Evolutionary conservation across 2,113 vertebrate genomes (phyloP).

Genomic region (Phalacrocorax brasilianus): DNA sequence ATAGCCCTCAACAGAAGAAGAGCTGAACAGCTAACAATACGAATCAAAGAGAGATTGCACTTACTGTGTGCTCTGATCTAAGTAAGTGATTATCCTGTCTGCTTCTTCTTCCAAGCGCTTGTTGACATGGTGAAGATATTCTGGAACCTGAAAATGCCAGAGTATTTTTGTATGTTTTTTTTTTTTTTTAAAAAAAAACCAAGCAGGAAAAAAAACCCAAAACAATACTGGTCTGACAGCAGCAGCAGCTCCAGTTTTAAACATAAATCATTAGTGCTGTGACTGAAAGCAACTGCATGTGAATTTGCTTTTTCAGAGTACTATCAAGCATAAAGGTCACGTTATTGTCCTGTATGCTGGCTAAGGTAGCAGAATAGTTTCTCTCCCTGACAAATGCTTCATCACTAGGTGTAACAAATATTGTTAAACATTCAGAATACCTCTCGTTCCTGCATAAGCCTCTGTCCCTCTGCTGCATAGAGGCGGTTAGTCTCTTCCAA

Average conservation of each 20-base stretch:
- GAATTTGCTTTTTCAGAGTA: not conserved
- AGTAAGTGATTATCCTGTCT: slow-evolving; percentile 96
- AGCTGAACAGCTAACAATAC: not conserved
- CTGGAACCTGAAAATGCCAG: slow-evolving; percentile 85
- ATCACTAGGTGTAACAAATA: not conserved
- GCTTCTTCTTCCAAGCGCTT: slow-evolving; percentile 98
- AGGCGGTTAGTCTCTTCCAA: slow-evolving; percentile 97
- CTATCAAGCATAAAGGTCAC: not conserved
- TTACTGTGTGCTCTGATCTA: slow-evolving; percentile 99
- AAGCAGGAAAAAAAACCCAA: not conserved
- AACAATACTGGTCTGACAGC: not conserved
- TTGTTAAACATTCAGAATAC: slow-evolving; percentile 70
- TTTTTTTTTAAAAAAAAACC: not conserved
- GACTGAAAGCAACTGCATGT: not conserved
- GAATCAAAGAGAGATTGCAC: slow-evolving; percentile 51
- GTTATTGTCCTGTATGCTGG: not conserved
- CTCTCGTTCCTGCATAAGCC: slow-evolving; percentile 99
- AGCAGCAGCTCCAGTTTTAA: not conserved
- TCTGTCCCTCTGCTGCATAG: slow-evolving; percentile 96
- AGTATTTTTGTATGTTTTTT: not conserved
- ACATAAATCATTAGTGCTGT: not conserved
- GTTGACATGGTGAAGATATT: slow-evolving; percentile 98
- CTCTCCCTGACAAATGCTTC: not conserved
- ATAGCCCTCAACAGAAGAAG: not conserved
- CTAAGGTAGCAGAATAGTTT: not conserved